Evolutionary conservation across 2,888 invertebrate genomes (phyloP), one percentile per base, ranked within the genome.

Genomic region (Neria commutata): DNA sequence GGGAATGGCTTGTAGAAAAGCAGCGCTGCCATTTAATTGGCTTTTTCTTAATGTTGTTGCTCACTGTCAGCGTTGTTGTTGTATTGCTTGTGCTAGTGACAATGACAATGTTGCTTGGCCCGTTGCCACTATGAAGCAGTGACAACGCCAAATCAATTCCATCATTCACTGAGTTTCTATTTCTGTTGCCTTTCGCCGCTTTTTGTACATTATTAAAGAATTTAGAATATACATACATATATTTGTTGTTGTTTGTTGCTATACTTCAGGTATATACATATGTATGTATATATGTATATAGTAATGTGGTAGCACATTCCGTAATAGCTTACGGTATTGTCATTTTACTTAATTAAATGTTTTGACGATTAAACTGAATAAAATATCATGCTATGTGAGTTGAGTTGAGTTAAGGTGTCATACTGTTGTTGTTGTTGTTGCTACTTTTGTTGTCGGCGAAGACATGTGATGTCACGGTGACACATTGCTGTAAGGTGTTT

Each of bases 381-480:
- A 51, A 37, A 33, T 34, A 37, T 51, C 51, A 51, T 51, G 51
- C 37, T 51, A 29, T 47, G 24, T 34, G 34, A 14, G 14, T 6
- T 17, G 21, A n/a, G 14, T 4, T 10, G 16, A 21, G 19, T 17
- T 45, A 19, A 45, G n/a, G 45, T 45, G 45, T 19, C 2, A 2
- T 42, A 5, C 4, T 21, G 24, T 46, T 11, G 11, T 16, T 23
- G 23, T 46, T 16, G 4, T 10, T 49, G 2, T 3, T 1, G 14
- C 8, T 25, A 4, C 23, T 25, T 29, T 1, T 34, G 51, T 21
- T 34, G n/a, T n/a, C n/a, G n/a, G n/a, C n/a, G n/a, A n/a, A n/a
- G n/a, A n/a, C n/a, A 21, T 51, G 51, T 51, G 51, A 51, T 51
- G 51, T 51, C 51, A 51, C 37, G 33, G 19, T 37, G 51, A 21